Base-by-base conservation (phyloP, 2,797 vertebrate species). In the Molossus molossus region DNA sequence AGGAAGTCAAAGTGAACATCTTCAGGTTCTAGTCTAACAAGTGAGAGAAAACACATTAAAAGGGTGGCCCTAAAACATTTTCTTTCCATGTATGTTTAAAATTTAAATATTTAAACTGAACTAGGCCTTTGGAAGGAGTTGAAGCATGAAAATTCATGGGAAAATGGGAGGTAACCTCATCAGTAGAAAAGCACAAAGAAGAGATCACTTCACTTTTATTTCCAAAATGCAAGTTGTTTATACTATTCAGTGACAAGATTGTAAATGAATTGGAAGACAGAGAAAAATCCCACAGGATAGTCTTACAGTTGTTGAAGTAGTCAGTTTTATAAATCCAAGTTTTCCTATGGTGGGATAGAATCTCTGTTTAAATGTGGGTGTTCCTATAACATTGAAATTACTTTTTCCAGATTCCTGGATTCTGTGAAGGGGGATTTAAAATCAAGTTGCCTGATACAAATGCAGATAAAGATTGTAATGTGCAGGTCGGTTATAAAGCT, bases 401-500 rank as follows among this genome's bases (percentile, higher is more conserved):
- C 29, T 97, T 95, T 94, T 45, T 89, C 45, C 91, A 99, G 99
- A 98, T 99, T 40, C 99, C 99, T 58, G 99, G 99, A 48, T 99
- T 99, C 97, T 99, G 99, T 97, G 98, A 99, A 9, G 98, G 98
- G 0, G 99, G 98, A 6, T 98, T 98, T 10, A 98, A 98, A 62
- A 98, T 98, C 5, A 97, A 80, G 12, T 13, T 98, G 62, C 96
- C 97, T 0, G 98, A 98, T 67, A 1, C 98, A 57, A 97, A 98
- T 14, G 98, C 95, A 1, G 96, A 98, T 79, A 97, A 99, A 94
- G 98, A 99, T 93, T 99, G 99, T 67, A 98, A 99, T 9, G 98
- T 99, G 86, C 98, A 99, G 72, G 99, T 99, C 50, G 99, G 99
- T 20, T 99, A 99, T 97, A 99, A 99, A 97, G 99, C 99, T 3